Evolutionary conservation across 2,113 vertebrate species (phyloP).

Genomic region (Pseudopipra pipra): DNA sequence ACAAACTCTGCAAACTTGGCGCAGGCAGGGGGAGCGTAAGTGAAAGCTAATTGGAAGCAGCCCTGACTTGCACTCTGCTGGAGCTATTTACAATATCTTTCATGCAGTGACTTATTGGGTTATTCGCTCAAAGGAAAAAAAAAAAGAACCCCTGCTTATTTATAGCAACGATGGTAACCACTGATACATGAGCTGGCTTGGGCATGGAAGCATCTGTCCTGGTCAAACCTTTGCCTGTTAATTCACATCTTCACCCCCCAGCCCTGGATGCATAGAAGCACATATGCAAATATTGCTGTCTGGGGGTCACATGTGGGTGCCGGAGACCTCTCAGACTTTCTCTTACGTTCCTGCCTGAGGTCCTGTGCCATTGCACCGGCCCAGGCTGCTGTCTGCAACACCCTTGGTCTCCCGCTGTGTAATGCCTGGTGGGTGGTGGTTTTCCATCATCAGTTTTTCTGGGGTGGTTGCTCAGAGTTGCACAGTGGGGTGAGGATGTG

Average conservation of each 20-base stretch:
- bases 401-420: neutral
- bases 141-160: slow-evolving; percentile 27
- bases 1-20: slow-evolving; percentile 57
- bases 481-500: neutral
- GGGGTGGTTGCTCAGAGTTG: neutral
- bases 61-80: slow-evolving; percentile 53
- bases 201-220: slow-evolving; percentile 1
- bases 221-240: slow-evolving; percentile 2
- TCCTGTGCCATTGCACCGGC: neutral
- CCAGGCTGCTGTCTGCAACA: neutral
- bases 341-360: accelerated
- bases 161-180: slow-evolving; percentile 60
- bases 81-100: slow-evolving; percentile 65
- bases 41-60: slow-evolving; percentile 68
- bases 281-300: neutral
- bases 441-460: neutral
- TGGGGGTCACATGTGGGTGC: neutral
- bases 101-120: slow-evolving; percentile 50
- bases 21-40: slow-evolving; percentile 8
- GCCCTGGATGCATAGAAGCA: neutral
- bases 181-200: slow-evolving; percentile 30
- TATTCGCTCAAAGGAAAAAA: slow-evolving; percentile 42
- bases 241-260: neutral
- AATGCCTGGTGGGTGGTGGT: neutral
- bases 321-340: neutral